Conservation (phyloP, 2,888 invertebrate species). For the Tetragnatha montana region DNA sequence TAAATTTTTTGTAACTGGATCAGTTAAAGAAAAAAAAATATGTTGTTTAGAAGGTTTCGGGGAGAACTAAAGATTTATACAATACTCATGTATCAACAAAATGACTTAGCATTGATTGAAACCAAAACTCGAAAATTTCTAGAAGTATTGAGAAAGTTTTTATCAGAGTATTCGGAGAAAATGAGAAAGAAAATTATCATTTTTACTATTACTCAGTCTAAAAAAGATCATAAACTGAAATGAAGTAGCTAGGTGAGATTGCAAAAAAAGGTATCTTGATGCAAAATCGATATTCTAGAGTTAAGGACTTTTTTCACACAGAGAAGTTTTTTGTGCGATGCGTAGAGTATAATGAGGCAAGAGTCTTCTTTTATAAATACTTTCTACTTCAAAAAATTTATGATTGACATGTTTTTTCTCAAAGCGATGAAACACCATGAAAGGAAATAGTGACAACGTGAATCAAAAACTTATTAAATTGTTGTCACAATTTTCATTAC, state of each 20-base stretch:
- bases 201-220: neutral
- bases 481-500: neutral
- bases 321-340: neutral
- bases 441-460: neutral
- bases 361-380: neutral
- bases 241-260: constrained; percentile 18
- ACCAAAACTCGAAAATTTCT: neutral
- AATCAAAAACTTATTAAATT: neutral
- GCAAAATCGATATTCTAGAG: constrained; percentile 19
- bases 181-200: neutral
- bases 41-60: too few relatives aligned
- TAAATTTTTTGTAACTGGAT: too few relatives aligned
- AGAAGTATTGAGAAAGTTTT: neutral
- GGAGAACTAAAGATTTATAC: too few relatives aligned
- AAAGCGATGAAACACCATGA: neutral
- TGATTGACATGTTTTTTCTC: neutral
- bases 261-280: constrained; percentile 17
- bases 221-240: neutral
- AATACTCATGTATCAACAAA: too few relatives aligned
- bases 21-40: too few relatives aligned
- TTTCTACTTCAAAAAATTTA: neutral
- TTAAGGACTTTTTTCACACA: constrained; percentile 3
- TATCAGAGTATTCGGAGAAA: neutral
- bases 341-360: neutral
- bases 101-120: too few relatives aligned